Evolutionary conservation across 2,113 vertebrate genomes (phyloP), one percentile per base, ranked within the genome.

Genomic region (Archocentrus centrarchus): DNA sequence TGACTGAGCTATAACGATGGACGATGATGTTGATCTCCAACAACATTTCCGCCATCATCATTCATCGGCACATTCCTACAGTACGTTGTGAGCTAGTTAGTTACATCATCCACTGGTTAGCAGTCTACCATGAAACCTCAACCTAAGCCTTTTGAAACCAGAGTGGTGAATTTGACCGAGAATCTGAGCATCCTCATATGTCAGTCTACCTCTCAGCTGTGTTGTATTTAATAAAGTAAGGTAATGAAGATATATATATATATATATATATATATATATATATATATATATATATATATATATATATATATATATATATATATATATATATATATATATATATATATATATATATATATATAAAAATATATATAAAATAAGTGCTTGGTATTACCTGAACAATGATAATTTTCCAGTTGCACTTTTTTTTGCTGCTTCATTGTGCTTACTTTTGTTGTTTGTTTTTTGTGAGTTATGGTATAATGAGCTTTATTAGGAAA

Each of bases 391-490:
- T 81, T 63, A 79, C 80, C 24, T 32, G 2, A 79, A 59, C 53
- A 18, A 66, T 60, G 77, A 9, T 57, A 80, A 83, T 83, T 50
- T 64, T 32, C 11, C 41, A 68, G 47, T 27, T 27, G 22, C 41
- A 47, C 22, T 47, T 68, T 15, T 50, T 41, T 50, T 15, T 1
- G 5, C 22, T 68, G 22, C 64, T 68, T 68, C 64, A 68, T 2
- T 68, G 64, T 47, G 18, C 2, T 9, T 41, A 3, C 10, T 41
- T 68, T 50, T 30, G 50, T 1, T 2, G 5, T 70, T 53, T 70
- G 15, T 50, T 13, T 70, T 32, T 53, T 53, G 24, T 35, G 4
- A 73, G 1, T 18, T n/a, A 53, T 20, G 6, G 44, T 14, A 53
- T 32, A 53, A 27, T 32, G 47, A 73, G 27, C 2, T 53, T 32